A percentile compares a stretch with the other conserved stretches of the same genome.
Conservation (phyloP, 2,888 invertebrate genomes). For the Oegoconia quadripuncta region DNA sequence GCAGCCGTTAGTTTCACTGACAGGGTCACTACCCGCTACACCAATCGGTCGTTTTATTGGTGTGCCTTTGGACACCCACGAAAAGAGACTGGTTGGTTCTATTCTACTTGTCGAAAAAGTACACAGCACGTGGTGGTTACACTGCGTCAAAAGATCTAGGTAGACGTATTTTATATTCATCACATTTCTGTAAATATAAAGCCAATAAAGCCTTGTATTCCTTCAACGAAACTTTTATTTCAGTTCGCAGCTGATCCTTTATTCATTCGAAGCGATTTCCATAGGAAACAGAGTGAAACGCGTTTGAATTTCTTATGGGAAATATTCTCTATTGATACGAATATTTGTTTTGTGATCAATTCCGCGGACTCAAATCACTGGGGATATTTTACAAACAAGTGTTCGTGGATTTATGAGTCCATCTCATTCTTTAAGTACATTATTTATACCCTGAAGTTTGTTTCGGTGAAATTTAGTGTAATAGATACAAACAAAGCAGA, state of each 20-base stretch:
- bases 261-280: slow-evolving; percentile 61
- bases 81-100: too few relatives aligned
- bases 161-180: slow-evolving; percentile 31
- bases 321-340: slow-evolving; percentile 52
- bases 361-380: slow-evolving; percentile 35
- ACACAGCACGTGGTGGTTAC: too few relatives aligned
- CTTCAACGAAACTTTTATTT: slow-evolving; percentile 32
- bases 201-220: slow-evolving; percentile 31
- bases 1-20: too few relatives aligned
- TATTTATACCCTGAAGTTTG: too few relatives aligned
- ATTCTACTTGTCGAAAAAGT: too few relatives aligned
- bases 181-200: slow-evolving; percentile 34
- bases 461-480: too few relatives aligned
- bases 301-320: slow-evolving; percentile 58
- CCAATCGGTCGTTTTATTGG: too few relatives aligned
- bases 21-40: too few relatives aligned
- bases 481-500: too few relatives aligned
- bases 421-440: slow-evolving; percentile 19
- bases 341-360: slow-evolving; percentile 53
- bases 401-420: slow-evolving; percentile 30
- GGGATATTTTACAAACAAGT: slow-evolving; percentile 45
- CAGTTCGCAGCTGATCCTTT: slow-evolving; percentile 46
- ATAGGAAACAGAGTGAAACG: slow-evolving; percentile 52
- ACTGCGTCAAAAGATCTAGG: too few relatives aligned
- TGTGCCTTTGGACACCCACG: too few relatives aligned